Conservation (phyloP, 2,797 vertebrate genomes). For the Peromyscus eremicus region DNA sequence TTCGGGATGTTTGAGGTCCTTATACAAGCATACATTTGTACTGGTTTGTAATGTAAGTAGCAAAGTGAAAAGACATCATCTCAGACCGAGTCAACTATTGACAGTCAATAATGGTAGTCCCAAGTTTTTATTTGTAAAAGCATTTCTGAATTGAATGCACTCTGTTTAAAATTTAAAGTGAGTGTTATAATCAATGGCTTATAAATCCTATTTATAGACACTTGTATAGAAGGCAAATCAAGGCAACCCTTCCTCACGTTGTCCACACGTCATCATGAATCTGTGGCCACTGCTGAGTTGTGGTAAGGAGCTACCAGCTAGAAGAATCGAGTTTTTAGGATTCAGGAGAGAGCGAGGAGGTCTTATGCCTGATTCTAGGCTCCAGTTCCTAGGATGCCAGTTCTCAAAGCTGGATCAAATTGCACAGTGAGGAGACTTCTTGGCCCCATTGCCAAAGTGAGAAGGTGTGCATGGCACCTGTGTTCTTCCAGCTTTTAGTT, state of each 20-base stretch:
- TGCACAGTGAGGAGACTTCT: neutral
- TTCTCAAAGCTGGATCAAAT: neutral
- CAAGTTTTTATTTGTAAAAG: slow-evolving; percentile 7
- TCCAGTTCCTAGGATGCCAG: neutral
- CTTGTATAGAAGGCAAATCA: neutral
- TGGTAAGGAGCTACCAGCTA: neutral
- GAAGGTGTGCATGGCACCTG: neutral
- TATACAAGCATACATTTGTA: neutral
- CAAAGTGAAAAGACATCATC: slow-evolving; percentile 10
- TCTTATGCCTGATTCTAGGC: neutral
- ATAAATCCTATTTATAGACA: neutral
- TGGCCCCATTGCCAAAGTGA: neutral
- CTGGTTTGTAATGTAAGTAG: slow-evolving; percentile 43
- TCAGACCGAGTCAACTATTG: neutral
- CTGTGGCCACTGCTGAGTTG: neutral
- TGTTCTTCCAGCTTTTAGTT: neutral
- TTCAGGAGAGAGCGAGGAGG: neutral
- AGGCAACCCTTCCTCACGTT: neutral
- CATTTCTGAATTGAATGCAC: slow-evolving; percentile 17
- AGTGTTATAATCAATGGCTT: neutral
- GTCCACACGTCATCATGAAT: neutral
- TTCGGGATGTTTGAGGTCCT: slow-evolving; percentile 2
- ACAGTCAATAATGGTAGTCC: neutral
- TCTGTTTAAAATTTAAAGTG: slow-evolving; percentile 8
- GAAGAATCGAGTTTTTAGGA: neutral